Percentiles rank a stretch among this genome's conserved stretches.
These are phyloP conservation scores for Gallinago undulata DNA, from an alignment of 2,113 vertebrate genomes.

Conservation along the genomic window DNA sequence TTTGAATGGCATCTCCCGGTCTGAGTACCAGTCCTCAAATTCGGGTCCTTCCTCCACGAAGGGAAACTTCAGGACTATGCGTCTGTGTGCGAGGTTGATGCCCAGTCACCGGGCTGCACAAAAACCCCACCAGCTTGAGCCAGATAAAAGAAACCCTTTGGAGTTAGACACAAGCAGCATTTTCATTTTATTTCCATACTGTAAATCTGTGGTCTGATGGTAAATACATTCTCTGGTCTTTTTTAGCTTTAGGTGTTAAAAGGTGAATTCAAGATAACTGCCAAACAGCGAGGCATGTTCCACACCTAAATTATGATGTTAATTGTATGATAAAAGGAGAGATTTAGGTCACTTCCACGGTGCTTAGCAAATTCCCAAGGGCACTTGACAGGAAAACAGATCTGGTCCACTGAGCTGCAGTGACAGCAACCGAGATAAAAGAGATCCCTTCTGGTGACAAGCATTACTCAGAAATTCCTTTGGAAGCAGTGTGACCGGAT, in stretches of 20 bases:
- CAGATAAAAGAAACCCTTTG: neutral
- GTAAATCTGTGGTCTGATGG: neutral
- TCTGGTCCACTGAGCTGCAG: neutral
- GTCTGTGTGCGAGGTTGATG: neutral
- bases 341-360: slow-evolving; percentile 32
- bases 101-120: neutral
- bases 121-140: neutral
- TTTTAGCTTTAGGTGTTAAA: neutral
- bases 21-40: neutral
- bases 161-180: neutral
- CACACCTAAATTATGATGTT: neutral
- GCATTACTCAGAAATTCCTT: slow-evolving; percentile 25
- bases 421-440: neutral
- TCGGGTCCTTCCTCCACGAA: rapidly evolving
- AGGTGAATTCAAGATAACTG: slow-evolving; percentile 6
- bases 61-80: neutral
- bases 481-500: neutral
- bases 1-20: slow-evolving; percentile 13
- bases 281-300: neutral
- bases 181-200: neutral
- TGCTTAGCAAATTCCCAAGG: slow-evolving; percentile 21
- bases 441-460: slow-evolving; percentile 30
- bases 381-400: slow-evolving; percentile 21
- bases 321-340: slow-evolving; percentile 10
- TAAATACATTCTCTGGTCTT: neutral